Evolutionary conservation across 2,888 invertebrate species (phyloP), one percentile per base, ranked within the genome.

Genomic region (Hydroisotoma schaefferi): DNA sequence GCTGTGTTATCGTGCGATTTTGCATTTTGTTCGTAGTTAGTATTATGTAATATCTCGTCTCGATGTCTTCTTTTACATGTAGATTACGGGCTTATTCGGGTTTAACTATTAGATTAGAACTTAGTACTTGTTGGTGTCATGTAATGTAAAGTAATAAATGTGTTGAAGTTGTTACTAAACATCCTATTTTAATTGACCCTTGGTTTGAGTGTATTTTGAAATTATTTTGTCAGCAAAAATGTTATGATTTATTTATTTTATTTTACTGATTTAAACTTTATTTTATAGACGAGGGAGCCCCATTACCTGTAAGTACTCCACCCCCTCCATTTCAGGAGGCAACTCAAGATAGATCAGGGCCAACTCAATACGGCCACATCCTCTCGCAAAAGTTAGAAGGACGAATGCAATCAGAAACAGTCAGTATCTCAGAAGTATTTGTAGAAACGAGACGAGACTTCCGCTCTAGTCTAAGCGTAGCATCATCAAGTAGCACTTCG

Each of bases 361-460:
- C 28, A 22, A 52, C 52, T 10, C 52, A 52, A 33, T 52, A 37
- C 37, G 26, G 27, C 2, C 23, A 22, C n/a, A 52, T 37, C n/a
- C n/a, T 37, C 15, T 23, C 37, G 4, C 33, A 22, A 28, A 43
- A 44, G n/a, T 43, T 27, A 26, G 43, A 28, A 18, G 59, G 59
- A 57, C 49, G 59, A 43, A 46, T 28, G 44, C 53, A 59, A 46
- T 55, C 58, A 18, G 65, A 63, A 54, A 65, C 68, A 5, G 61
- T 61, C n/a, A 87, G 86, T 79, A 84, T 86, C 80, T 85, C 85
- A 69, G 86, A 87, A 76, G 84, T 86, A 69, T 84, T 85, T 75
- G 78, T 87, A 77, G 87, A 87, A 76, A 84, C 83, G 71, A 80
- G 78, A 67, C 77, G 76, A 40, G 59, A 63, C 49, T 58, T 57